Percentiles rank a stretch among this genome's conserved stretches.
These are phyloP conservation scores for Danio choprae DNA, from an alignment of 2,797 vertebrate genomes.

Conservation along the genomic window DNA sequence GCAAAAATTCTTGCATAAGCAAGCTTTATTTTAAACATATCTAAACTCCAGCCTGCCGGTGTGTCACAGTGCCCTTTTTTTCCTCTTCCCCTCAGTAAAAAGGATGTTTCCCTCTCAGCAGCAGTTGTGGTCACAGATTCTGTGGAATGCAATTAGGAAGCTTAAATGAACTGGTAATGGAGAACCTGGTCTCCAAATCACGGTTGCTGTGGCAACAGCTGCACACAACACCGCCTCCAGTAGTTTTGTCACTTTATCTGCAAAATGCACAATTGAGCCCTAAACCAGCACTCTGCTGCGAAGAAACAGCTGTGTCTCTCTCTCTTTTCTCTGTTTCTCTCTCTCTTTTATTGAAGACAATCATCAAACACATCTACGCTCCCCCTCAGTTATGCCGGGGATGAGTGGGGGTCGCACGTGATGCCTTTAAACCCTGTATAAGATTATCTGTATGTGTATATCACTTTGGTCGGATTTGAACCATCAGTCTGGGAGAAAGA, in stretches of 20 bases:
- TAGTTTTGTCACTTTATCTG: conserved; percentile 99
- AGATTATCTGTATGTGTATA: conserved; percentile 49
- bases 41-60: conserved; percentile 27
- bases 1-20: background rate
- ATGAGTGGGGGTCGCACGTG: conserved; percentile 68
- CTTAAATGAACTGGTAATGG: conserved; percentile 99
- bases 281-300: conserved; percentile 87
- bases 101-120: conserved; percentile 80
- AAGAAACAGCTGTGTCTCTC: conserved; percentile 57
- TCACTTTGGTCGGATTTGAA: conserved; percentile 47
- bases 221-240: conserved; percentile 98
- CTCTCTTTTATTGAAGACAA: conserved; percentile 48
- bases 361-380: conserved; percentile 76
- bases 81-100: conserved; percentile 31
- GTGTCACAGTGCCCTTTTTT: conserved; percentile 39
- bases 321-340: conserved; percentile 28
- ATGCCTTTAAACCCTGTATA: conserved; percentile 61
- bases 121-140: conserved; percentile 95
- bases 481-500: conserved; percentile 36
- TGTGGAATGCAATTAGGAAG: conserved; percentile 99
- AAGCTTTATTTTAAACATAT: conserved; percentile 15
- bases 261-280: conserved; percentile 99
- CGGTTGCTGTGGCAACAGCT: conserved; percentile 96
- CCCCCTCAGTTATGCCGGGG: conserved; percentile 74
- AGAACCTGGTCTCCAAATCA: conserved; percentile 97